phyloP scores from a whole-genome alignment of 2,888 invertebrate species.

The Rotaria socialis region DNA sequence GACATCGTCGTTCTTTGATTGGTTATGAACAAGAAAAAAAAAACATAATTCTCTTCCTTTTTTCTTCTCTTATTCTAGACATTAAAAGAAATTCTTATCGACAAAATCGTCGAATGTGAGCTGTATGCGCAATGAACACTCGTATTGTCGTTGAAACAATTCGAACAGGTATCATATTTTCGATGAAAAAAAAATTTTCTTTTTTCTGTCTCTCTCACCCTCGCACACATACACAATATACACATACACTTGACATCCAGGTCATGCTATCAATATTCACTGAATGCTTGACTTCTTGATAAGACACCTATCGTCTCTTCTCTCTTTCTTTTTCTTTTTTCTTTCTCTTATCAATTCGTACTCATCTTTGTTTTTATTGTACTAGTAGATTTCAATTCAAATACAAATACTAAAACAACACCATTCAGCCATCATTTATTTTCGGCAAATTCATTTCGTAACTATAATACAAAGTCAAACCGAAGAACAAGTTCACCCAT shows the following conservation, averaged over 20 bases:
- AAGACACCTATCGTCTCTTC: background rate
- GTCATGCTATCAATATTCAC: constrained; percentile 22
- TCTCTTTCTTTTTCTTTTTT: background rate
- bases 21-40: background rate
- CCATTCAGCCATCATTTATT: background rate
- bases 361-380: constrained; percentile 2
- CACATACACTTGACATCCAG: constrained; percentile 8
- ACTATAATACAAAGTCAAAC: background rate
- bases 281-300: constrained; percentile 22
- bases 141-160: constrained; percentile 29
- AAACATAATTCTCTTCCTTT: background rate
- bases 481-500: background rate
- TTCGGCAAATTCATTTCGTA: background rate
- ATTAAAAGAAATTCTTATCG: background rate
- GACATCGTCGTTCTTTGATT: background rate
- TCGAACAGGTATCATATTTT: constrained; percentile 8
- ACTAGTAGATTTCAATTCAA: constrained; percentile 18
- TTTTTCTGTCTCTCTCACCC: background rate
- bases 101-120: background rate
- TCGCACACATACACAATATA: too few relatives aligned
- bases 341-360: background rate
- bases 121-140: constrained; percentile 5
- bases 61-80: background rate
- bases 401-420: constrained; percentile 13
- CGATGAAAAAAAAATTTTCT: background rate